These are phyloP conservation scores for Lepisosteus oculatus DNA, from an alignment of 2,113 vertebrate genomes.

Conservation along the genomic window DNA sequence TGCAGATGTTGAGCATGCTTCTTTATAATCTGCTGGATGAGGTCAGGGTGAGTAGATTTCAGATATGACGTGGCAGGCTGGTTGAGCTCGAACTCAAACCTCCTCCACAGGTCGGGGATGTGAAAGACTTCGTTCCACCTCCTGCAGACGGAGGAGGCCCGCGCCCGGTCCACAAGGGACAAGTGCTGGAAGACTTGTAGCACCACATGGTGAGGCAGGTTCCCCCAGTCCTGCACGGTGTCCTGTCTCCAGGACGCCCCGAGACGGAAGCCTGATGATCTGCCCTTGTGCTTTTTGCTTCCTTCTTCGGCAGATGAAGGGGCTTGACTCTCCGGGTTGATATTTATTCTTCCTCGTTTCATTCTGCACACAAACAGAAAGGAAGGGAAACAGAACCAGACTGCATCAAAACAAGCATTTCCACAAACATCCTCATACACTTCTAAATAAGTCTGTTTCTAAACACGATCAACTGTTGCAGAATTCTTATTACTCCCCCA, in stretches of 20 bases:
- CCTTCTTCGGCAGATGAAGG: slow-evolving; percentile 43
- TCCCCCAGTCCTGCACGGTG: slow-evolving; percentile 68
- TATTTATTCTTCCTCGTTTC: slow-evolving; percentile 69
- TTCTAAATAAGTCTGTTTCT: no score
- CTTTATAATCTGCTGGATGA: slow-evolving; percentile 90
- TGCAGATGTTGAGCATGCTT: slow-evolving; percentile 81
- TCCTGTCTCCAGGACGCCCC: slow-evolving; percentile 15
- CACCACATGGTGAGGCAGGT: slow-evolving; percentile 72
- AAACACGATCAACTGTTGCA: no score
- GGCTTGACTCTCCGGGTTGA: slow-evolving; percentile 49
- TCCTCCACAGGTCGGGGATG: slow-evolving; percentile 84
- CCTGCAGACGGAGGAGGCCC: slow-evolving; percentile 78
- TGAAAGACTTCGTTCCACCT: slow-evolving; percentile 86
- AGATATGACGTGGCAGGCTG: slow-evolving; percentile 84
- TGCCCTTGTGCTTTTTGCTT: slow-evolving; percentile 64
- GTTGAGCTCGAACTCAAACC: slow-evolving; percentile 88
- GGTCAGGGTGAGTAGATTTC: slow-evolving; percentile 83
- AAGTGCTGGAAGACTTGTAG: slow-evolving; percentile 79
- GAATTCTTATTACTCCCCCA: no score
- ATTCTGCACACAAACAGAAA: slow-evolving; percentile 49
- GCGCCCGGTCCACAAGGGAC: slow-evolving; percentile 76
- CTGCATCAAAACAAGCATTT: neutral
- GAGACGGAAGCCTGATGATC: slow-evolving; percentile 19
- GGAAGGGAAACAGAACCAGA: neutral
- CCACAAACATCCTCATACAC: no score